Evolutionary conservation across 1,140 invertebrate genomes (phyloP).

Genomic region (Drosophila subpulchrella): DNA sequence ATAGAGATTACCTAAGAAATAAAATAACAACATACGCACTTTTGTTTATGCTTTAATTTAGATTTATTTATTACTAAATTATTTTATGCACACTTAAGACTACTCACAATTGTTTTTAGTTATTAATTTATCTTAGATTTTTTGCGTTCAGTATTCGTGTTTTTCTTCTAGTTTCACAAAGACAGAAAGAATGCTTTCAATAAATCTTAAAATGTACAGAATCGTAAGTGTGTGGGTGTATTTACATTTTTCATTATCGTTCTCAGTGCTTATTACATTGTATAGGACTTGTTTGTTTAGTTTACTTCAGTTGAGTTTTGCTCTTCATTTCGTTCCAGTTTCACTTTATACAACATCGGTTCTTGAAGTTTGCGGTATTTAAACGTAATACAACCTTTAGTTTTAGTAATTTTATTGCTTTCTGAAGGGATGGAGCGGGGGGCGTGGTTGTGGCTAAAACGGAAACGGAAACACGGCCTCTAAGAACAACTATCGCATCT

Average conservation of each 20-base stretch:
- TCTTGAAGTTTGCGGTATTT: constrained; percentile 52
- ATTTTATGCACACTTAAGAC: constrained; percentile 75
- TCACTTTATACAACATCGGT: constrained; percentile 28
- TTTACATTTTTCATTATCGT: constrained; percentile 44
- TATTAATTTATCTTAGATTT: constrained; percentile 23
- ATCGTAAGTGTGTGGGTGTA: constrained; percentile 34
- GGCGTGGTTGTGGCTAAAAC: constrained; percentile 7
- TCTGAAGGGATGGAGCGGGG: constrained; percentile 11
- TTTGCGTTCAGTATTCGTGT: constrained; percentile 42
- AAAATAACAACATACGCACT: background rate
- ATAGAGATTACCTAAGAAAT: too few relatives aligned
- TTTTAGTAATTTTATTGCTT: constrained; percentile 57
- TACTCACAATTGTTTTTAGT: constrained; percentile 71
- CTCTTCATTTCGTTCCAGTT: constrained; percentile 26
- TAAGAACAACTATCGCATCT: constrained; percentile 45
- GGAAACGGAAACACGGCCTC: constrained; percentile 31
- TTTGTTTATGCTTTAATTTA: constrained; percentile 40
- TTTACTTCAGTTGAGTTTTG: constrained; percentile 43
- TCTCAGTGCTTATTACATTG: constrained; percentile 55
- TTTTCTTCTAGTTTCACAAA: constrained; percentile 35
- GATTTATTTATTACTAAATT: constrained; percentile 67
- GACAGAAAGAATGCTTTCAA: constrained; percentile 57
- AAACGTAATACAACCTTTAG: constrained; percentile 80
- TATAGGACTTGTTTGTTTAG: constrained; percentile 65
- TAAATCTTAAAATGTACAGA: constrained; percentile 60